Conservation (phyloP, 1,140 invertebrate species). For the Cydia strobilella region DNA sequence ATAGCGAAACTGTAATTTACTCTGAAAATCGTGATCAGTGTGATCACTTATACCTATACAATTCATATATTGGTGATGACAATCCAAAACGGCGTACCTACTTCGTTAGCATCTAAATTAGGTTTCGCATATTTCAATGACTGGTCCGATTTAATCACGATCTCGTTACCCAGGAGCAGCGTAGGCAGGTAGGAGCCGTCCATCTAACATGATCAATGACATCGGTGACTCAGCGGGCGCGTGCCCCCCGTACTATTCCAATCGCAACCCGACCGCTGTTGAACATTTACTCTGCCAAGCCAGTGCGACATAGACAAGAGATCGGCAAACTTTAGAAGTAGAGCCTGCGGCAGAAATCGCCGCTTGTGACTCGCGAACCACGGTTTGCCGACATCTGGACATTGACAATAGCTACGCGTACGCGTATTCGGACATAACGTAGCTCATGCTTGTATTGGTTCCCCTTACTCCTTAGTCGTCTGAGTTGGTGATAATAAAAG, state of each 20-base stretch:
- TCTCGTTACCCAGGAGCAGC: slow-evolving; percentile 15
- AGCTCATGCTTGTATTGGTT: not conserved
- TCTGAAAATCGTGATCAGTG: too few relatives aligned
- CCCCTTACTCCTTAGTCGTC: not conserved
- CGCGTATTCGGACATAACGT: too few relatives aligned
- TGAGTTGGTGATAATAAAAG: not conserved
- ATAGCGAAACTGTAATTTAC: too few relatives aligned
- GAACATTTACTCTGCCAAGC: not conserved
- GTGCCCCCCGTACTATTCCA: slow-evolving; percentile 40
- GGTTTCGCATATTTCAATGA: slow-evolving; percentile 12
- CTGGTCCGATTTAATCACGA: slow-evolving; percentile 1
- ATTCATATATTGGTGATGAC: not conserved
- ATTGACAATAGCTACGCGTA: not conserved
- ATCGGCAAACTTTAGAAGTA: too few relatives aligned
- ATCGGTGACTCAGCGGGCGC: slow-evolving; percentile 46
- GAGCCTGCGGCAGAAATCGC: too few relatives aligned
- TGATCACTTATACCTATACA: too few relatives aligned
- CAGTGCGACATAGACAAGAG: not conserved
- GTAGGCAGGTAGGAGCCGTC: slow-evolving; percentile 12
- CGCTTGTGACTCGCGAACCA: too few relatives aligned
- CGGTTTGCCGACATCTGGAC: too few relatives aligned
- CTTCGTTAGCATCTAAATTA: slow-evolving; percentile 11
- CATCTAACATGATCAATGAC: slow-evolving; percentile 41
- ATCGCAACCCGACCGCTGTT: slow-evolving; percentile 6
- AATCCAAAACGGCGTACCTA: not conserved